These are phyloP conservation scores for Entelurus aequoreus DNA, from an alignment of 2,113 vertebrate species.

Conservation along the genomic window DNA sequence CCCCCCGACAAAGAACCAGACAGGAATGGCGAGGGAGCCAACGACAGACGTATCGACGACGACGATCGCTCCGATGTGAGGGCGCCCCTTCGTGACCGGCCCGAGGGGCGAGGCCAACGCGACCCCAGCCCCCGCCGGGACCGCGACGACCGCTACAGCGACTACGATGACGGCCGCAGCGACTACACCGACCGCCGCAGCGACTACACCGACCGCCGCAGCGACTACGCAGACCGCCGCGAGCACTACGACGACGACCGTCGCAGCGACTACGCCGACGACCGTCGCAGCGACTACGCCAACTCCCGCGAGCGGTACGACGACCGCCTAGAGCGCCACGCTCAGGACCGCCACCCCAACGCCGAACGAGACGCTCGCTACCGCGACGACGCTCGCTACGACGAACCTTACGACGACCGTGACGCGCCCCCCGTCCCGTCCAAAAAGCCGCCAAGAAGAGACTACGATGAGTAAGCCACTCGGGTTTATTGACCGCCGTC, in stretches of 20 bases:
- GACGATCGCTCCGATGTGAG: slow-evolving; percentile 12
- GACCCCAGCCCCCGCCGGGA: background rate
- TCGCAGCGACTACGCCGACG: slow-evolving; percentile 17
- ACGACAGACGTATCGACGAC: background rate
- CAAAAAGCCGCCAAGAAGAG: slow-evolving; percentile 46
- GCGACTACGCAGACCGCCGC: slow-evolving; percentile 16
- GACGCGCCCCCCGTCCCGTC: slow-evolving; percentile 48
- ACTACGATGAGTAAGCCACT: slow-evolving; percentile 25
- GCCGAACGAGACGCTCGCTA: background rate
- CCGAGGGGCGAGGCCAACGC: slow-evolving; percentile 19
- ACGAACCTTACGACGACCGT: slow-evolving; percentile 40
- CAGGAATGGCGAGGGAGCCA: slow-evolving; percentile 1
- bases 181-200: slow-evolving; percentile 24
- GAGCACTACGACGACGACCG: slow-evolving; percentile 11
- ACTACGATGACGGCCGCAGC: slow-evolving; percentile 15
- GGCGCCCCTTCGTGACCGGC: background rate
- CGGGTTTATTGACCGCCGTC: background rate
- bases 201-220: slow-evolving; percentile 21
- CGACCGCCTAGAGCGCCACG: slow-evolving; percentile 18
- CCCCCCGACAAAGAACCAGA: slow-evolving; percentile 25
- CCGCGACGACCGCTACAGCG: slow-evolving; percentile 1
- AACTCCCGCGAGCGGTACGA: slow-evolving; percentile 9
- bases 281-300: slow-evolving; percentile 12
- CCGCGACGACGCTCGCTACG: slow-evolving; percentile 28
- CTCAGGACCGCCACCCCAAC: slow-evolving; percentile 6